Conservation (phyloP, 2,888 invertebrate genomes). For the Hemithea aestivaria region DNA sequence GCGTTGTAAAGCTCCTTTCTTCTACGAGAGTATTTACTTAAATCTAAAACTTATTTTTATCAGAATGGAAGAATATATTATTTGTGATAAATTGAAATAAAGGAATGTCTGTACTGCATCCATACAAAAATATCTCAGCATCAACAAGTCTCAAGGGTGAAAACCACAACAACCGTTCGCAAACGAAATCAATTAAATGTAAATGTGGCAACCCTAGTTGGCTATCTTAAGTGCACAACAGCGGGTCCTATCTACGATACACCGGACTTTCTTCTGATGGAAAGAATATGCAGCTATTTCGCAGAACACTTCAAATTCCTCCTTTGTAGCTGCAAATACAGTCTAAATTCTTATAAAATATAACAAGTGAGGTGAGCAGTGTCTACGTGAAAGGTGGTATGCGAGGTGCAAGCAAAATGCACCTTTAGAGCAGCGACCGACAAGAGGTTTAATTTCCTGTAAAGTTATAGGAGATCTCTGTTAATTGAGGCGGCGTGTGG, state of each 20-base stretch:
- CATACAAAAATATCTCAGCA: too few species aligned
- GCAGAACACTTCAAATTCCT: conserved; percentile 30
- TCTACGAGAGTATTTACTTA: too few species aligned
- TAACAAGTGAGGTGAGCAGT: conserved; percentile 33
- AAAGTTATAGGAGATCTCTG: conserved; percentile 41
- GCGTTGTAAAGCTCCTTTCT: too few species aligned
- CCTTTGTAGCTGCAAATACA: conserved; percentile 32
- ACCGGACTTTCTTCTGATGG: conserved; percentile 41
- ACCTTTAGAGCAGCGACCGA: conserved; percentile 39
- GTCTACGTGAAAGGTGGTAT: conserved; percentile 21
- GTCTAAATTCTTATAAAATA: conserved; percentile 37
- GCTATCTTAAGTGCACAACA: conserved; percentile 54
- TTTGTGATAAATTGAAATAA: too few species aligned
- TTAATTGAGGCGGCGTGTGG: conserved; percentile 49
- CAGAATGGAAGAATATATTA: too few species aligned
- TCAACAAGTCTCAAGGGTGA: background rate
- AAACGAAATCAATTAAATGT: conserved; percentile 23
- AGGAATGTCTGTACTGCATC: too few species aligned
- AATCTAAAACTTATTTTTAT: too few species aligned
- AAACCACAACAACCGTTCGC: background rate
- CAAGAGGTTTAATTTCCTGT: conserved; percentile 56
- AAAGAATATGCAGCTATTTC: conserved; percentile 38
- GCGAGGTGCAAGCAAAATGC: conserved; percentile 50
- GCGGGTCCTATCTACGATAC: conserved; percentile 52
- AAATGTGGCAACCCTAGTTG: conserved; percentile 41